Conservation (phyloP, 2,113 vertebrate genomes). For the Myiagra hebetior region DNA sequence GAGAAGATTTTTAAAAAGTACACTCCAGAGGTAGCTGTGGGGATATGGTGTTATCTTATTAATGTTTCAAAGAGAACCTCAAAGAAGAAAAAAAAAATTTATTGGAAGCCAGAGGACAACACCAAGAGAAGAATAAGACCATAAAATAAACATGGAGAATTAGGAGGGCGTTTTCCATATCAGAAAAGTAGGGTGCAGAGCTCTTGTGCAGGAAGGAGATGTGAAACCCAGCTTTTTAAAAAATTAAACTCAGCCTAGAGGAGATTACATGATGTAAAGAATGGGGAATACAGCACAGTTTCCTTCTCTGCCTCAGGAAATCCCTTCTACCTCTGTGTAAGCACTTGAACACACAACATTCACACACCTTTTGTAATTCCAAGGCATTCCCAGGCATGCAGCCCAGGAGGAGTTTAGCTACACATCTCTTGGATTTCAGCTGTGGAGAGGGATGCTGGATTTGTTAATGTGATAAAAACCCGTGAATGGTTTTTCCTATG, state of each 20-base stretch:
- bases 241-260: not conserved
- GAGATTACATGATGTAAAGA: not conserved
- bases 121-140: not conserved
- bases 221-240: not conserved
- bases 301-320: not conserved
- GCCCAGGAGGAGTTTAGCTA: not conserved
- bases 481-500: not conserved
- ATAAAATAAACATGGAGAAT: not conserved
- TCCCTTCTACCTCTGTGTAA: not conserved
- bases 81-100: not conserved
- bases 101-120: not conserved
- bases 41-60: not conserved
- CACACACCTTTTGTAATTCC: not conserved
- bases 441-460: not conserved
- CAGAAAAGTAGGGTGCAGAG: not conserved
- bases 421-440: not conserved
- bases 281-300: not conserved
- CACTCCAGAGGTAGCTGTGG: not conserved
- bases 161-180: not conserved
- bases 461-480: not conserved
- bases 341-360: not conserved
- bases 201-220: not conserved
- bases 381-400: not conserved
- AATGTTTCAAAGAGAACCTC: not conserved
- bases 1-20: not conserved